phyloP scores from a whole-genome alignment of 2,113 vertebrate genomes.

The Saimiri boliviensis region DNA sequence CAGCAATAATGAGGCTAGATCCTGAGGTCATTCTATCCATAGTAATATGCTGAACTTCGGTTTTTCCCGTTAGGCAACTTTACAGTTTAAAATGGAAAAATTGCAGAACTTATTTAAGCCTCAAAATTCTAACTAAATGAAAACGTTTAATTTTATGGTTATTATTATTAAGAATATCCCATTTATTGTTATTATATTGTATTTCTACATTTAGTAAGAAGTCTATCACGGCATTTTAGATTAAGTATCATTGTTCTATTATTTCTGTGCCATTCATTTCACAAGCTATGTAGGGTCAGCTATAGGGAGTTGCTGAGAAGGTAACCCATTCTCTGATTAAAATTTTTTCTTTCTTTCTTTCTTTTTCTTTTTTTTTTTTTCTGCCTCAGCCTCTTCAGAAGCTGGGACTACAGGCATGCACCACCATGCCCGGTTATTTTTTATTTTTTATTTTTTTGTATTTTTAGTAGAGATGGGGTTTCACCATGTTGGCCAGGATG shows the following conservation, averaged over 20 bases:
- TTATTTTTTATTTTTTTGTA: too few species aligned
- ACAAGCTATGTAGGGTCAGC: not conserved
- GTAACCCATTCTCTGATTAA: not conserved
- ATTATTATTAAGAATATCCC: not conserved
- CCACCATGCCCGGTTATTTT: too few species aligned
- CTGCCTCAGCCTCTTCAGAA: too few species aligned
- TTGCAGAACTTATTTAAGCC: not conserved
- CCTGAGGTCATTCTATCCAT: not conserved
- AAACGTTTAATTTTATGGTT: not conserved
- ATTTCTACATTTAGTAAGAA: not conserved
- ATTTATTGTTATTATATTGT: not conserved
- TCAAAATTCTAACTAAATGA: not conserved
- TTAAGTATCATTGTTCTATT: not conserved
- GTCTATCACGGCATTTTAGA: not conserved
- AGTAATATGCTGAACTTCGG: not conserved
- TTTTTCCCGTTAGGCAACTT: not conserved
- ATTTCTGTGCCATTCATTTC: not conserved
- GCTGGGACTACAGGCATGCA: too few species aligned
- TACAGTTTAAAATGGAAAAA: conserved; percentile 36
- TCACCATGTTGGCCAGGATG: too few species aligned
- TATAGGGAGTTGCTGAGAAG: not conserved
- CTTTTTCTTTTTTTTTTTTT: not conserved
- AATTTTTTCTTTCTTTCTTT: not conserved
- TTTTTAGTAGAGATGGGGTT: too few species aligned
- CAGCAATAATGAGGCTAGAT: not conserved